Evolutionary conservation across 30 jellyfish, hydroid and myxozoan species (phyloP), one percentile per base, ranked within the genome.

Genomic region (Aurelia sp.): DNA sequence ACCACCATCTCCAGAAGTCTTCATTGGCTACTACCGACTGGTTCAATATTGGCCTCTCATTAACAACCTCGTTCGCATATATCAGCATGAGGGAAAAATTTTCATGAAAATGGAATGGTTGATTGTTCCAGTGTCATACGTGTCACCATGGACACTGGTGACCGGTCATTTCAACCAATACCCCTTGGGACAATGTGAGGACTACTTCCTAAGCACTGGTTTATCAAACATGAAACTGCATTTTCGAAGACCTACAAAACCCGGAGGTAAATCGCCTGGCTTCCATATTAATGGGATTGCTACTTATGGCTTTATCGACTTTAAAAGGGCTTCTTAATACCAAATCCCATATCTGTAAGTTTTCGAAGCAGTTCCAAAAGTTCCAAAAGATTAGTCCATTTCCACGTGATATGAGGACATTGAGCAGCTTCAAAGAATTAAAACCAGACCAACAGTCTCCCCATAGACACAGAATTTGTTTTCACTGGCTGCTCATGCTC

Each of bases 41-140:
- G 66, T 64, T 13, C 79, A 85, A 30, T 41, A 90, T 78, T 90
- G 97, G 97, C 97, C 97, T 19, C 73, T 90, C 70, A 86, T 90
- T 13, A 77, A 59, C 48, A 48, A 68, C 18, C 90, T 62, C 35
- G 84, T 51, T n/a, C 64, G 31, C 35, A 78, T 90, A 5, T 62
- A 15, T 40, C n/a, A 11, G 21, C 64, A 58, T 27, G 30, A 66
- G 6, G 88, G 79, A 40, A 63, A 17, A 13, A 81, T 90, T 12
- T 76, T 53, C 21, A 61, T 90, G 61, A 47, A 60, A 33, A 60
- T 90, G 17, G 96, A 82, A 73, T 90, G 97, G 97, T 65, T 82
- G 35, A 67, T 16, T 40, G 88, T 66, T 47, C 94, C 91, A 4
- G 55, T 90, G 53, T 71, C 91, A 0, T 76, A 76, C 41, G 86